Evolutionary conservation across 2,888 invertebrate genomes (phyloP).

Genomic region (Lypha dubia): DNA sequence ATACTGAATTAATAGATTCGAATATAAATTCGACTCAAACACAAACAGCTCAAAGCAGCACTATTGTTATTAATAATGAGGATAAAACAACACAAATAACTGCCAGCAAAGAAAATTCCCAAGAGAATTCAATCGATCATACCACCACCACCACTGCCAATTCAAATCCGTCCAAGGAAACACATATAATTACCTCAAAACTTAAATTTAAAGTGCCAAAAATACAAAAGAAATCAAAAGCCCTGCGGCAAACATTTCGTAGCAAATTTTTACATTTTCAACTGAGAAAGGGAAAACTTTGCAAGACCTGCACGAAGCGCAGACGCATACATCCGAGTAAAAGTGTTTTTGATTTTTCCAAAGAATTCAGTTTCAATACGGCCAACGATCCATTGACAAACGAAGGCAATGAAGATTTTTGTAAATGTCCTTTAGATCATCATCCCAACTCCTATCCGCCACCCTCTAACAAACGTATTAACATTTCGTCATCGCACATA

Average conservation of each 20-base stretch:
- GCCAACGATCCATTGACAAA: constrained; percentile 68
- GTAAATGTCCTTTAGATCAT: constrained; percentile 77
- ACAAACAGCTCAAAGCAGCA: constrained; percentile 11
- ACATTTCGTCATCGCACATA: constrained; percentile 58
- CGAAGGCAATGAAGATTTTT: constrained; percentile 77
- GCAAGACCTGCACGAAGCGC: constrained; percentile 81
- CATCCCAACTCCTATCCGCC: constrained; percentile 49
- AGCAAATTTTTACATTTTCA: constrained; percentile 81
- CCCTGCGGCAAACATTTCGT: constrained; percentile 82
- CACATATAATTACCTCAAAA: constrained; percentile 74
- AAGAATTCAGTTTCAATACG: constrained; percentile 78
- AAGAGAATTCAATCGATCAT: constrained; percentile 34
- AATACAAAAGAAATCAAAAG: constrained; percentile 82
- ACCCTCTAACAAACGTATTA: constrained; percentile 61
- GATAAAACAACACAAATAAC: constrained; percentile 32
- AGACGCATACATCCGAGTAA: constrained; percentile 82
- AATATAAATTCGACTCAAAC: constrained; percentile 2
- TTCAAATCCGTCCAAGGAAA: constrained; percentile 77
- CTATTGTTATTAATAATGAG: background rate
- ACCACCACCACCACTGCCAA: constrained; percentile 66
- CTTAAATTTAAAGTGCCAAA: constrained; percentile 82
- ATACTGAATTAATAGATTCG: constrained; percentile 56
- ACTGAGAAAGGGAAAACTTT: constrained; percentile 79
- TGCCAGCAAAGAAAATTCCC: constrained; percentile 70
- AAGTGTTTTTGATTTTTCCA: constrained; percentile 81